Evolutionary conservation across 2,797 vertebrate species (phyloP).

Genomic region (Podarcis lilfordi): DNA sequence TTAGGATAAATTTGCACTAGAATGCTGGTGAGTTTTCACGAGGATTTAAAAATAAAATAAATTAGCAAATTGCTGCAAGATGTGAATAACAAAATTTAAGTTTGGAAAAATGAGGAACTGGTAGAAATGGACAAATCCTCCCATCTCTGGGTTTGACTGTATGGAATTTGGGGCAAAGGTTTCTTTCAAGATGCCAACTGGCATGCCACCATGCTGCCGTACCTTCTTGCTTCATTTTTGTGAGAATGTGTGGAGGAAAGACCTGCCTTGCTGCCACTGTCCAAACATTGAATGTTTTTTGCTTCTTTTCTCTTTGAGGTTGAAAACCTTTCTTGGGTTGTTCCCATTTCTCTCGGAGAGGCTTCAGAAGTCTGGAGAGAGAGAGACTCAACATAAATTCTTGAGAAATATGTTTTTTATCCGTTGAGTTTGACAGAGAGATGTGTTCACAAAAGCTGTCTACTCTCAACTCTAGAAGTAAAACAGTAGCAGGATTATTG

Average conservation of each 20-base stretch:
- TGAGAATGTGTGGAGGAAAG: background rate
- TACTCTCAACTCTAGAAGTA: background rate
- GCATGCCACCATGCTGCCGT: background rate
- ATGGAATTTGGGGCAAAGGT: background rate
- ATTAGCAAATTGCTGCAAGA: too few relatives aligned
- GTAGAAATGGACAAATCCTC: too few relatives aligned
- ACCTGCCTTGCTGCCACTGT: background rate
- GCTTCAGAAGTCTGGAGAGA: constrained; percentile 21
- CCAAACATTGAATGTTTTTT: background rate
- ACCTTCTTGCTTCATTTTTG: background rate
- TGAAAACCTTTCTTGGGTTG: background rate
- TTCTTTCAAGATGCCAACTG: background rate
- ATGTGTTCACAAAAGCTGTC: background rate
- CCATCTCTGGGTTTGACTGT: background rate
- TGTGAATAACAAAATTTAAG: too few relatives aligned
- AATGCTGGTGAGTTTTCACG: too few relatives aligned
- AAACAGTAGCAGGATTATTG: background rate
- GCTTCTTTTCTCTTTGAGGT: background rate
- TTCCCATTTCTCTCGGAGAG: background rate
- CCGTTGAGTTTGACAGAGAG: background rate
- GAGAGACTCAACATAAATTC: background rate
- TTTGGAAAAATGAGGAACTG: too few relatives aligned
- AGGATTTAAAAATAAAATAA: too few relatives aligned
- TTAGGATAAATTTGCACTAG: too few relatives aligned
- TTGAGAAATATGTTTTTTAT: background rate